Conservation (phyloP, 23 tunicate species). For the Halocynthia aurantium region DNA sequence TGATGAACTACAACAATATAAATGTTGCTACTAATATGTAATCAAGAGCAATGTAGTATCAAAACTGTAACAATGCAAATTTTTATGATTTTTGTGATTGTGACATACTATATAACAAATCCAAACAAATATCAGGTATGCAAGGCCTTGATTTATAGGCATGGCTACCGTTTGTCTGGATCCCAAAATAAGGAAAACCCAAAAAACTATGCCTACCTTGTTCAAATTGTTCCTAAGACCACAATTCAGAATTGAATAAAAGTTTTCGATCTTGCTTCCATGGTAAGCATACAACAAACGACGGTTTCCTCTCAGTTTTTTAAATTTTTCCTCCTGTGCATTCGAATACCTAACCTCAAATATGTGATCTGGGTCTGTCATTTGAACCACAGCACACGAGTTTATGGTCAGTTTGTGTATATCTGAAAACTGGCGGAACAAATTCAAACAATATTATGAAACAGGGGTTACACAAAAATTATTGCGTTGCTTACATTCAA, state of each 20-base stretch:
- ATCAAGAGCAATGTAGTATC: too few species aligned
- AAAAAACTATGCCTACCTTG: constrained; percentile 27
- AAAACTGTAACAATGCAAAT: too few species aligned
- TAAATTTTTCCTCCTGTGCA: constrained; percentile 37
- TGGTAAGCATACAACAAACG: constrained; percentile 59
- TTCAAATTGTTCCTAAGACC: constrained; percentile 70
- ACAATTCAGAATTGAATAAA: constrained; percentile 66
- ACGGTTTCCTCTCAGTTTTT: constrained; percentile 6
- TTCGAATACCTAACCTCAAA: constrained; percentile 51
- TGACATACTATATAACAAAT: too few species aligned
- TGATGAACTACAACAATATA: too few species aligned
- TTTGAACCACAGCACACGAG: too few species aligned
- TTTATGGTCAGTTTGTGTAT: background rate
- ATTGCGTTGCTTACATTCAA: background rate
- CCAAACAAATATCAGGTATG: too few species aligned
- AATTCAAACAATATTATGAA: background rate
- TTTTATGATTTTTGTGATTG: too few species aligned
- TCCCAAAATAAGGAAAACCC: too few species aligned
- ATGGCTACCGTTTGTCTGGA: too few species aligned
- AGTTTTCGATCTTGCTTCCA: constrained; percentile 83
- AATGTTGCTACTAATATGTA: too few species aligned
- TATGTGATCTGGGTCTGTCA: constrained; percentile 39
- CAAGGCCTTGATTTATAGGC: too few species aligned
- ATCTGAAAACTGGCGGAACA: background rate
- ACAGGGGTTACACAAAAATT: background rate